phyloP scores from a whole-genome alignment of 2,113 vertebrate species.

The Siniperca knerii region DNA sequence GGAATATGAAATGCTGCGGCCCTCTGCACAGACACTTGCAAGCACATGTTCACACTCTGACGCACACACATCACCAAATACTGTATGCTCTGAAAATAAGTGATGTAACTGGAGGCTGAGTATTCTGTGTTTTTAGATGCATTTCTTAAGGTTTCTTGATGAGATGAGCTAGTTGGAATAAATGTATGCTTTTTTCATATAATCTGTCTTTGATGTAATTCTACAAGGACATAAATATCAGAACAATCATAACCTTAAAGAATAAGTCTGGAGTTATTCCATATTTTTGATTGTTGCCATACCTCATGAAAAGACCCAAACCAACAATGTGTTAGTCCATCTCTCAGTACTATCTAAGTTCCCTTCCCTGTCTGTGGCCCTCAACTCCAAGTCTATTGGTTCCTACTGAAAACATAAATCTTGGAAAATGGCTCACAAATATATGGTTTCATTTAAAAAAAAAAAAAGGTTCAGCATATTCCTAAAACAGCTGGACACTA shows the following conservation, averaged over 20 bases:
- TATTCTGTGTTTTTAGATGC: background rate
- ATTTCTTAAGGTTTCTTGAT: background rate
- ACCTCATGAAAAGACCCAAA: no score
- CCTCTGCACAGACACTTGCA: slow-evolving; percentile 25
- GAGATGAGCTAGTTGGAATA: background rate
- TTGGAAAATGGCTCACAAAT: no score
- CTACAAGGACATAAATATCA: background rate
- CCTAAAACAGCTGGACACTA: no score
- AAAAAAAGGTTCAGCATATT: no score
- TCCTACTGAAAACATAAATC: no score
- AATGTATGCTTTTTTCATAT: background rate
- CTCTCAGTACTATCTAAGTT: no score
- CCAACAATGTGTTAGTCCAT: no score
- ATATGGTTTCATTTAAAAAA: no score
- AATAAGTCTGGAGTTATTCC: background rate
- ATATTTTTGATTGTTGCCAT: no score
- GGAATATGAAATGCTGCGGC: slow-evolving; percentile 53
- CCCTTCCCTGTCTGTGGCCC: no score
- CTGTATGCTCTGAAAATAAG: slow-evolving; percentile 14
- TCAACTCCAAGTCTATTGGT: no score
- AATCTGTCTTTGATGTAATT: background rate
- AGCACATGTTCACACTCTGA: slow-evolving; percentile 48
- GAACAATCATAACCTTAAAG: background rate
- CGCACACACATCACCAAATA: slow-evolving; percentile 13
- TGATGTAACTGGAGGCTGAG: background rate